A percentile compares a stretch with the other conserved stretches of the same genome.
These are phyloP conservation scores for Microcebus lehilahytsara DNA, from an alignment of 2,113 vertebrate genomes.

Conservation along the genomic window DNA sequence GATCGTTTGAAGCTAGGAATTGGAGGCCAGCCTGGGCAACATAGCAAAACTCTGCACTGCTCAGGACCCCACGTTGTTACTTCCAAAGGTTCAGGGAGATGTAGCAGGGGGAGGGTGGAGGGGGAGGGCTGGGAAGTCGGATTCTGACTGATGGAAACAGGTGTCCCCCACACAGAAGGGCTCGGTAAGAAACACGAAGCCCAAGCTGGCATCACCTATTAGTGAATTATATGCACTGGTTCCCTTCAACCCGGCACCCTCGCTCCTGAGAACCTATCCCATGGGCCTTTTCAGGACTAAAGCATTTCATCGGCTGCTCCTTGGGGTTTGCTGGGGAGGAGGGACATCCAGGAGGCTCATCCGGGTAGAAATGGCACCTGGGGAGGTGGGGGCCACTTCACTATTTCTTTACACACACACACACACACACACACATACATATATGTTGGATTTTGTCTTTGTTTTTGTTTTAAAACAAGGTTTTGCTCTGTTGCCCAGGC, in stretches of 20 bases:
- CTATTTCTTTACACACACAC: neutral
- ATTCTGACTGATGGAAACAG: neutral
- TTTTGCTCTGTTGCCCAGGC: neutral
- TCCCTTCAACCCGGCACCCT: neutral
- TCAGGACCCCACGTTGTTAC: neutral
- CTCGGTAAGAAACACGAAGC: neutral
- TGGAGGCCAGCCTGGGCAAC: neutral
- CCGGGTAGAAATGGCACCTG: neutral
- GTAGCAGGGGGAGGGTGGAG: no score
- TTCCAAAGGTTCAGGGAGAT: neutral
- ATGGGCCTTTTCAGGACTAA: neutral
- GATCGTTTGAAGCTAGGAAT: neutral
- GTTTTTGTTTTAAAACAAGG: neutral
- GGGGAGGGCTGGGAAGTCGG: neutral
- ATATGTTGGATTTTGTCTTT: neutral
- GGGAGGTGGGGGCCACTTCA: neutral
- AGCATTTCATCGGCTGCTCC: neutral
- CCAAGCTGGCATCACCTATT: neutral
- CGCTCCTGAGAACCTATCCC: neutral
- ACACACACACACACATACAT: no score
- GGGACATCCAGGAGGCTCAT: neutral
- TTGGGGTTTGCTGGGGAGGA: neutral
- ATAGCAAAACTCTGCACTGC: neutral
- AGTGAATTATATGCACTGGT: neutral
- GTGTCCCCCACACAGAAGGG: neutral